Evolutionary conservation across 1,140 invertebrate species (phyloP).

Genomic region (Lepidurus apus): DNA sequence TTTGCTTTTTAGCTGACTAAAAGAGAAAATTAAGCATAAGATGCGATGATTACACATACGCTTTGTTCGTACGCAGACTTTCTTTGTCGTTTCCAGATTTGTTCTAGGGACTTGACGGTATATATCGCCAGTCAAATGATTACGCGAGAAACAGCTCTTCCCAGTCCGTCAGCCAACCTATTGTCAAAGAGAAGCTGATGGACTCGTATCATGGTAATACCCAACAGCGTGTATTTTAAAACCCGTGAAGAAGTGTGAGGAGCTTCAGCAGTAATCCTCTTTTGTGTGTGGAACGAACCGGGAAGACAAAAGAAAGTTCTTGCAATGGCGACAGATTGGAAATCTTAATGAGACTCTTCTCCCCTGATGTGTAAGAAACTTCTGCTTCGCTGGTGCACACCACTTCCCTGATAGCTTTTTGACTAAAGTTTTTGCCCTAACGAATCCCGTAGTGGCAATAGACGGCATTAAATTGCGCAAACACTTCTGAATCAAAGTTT

Average conservation of each 20-base stretch:
- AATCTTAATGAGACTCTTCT: constrained; percentile 4
- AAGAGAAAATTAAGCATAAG: background rate
- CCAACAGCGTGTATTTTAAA: constrained; percentile 1
- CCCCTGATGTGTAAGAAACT: constrained; percentile 12
- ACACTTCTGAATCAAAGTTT: background rate
- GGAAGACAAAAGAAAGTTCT: background rate
- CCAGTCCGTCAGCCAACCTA: background rate
- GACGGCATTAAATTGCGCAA: background rate
- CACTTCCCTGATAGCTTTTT: constrained; percentile 19
- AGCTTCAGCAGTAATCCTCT: constrained; percentile 13
- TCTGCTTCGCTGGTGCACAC: constrained; percentile 12
- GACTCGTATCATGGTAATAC: constrained; percentile 12
- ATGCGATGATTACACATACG: background rate
- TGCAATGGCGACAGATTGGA: constrained; percentile 21
- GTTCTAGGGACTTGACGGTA: background rate
- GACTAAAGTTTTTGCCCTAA: background rate
- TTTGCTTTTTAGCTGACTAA: background rate
- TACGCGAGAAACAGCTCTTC: background rate
- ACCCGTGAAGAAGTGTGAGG: background rate
- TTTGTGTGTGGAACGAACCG: constrained; percentile 1
- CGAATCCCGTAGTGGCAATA: constrained; percentile 7
- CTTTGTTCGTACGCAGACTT: constrained; percentile 4
- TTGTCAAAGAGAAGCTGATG: constrained; percentile 15
- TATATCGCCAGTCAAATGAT: background rate
- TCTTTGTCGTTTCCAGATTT: constrained; percentile 6